Evolutionary conservation across 1,140 invertebrate genomes (phyloP).

Genomic region (Calosoma granatense): DNA sequence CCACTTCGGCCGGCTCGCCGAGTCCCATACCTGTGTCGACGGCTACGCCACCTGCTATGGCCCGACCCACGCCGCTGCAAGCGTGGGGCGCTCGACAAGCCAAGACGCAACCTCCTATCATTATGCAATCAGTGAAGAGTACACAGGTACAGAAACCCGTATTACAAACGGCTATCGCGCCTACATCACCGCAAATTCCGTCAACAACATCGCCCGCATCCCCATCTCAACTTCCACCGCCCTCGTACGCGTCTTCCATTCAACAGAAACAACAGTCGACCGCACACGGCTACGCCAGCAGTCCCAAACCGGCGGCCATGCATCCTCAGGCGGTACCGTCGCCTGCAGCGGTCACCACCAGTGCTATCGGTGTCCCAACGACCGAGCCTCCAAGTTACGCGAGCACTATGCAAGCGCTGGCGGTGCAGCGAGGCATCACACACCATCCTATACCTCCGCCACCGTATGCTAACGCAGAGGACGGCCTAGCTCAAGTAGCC

Average conservation of each 20-base stretch:
- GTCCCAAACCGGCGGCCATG: conserved; percentile 43
- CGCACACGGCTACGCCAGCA: conserved; percentile 38
- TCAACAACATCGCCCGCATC: conserved; percentile 36
- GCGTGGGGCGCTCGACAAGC: conserved; percentile 71
- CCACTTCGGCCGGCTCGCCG: conserved; percentile 68
- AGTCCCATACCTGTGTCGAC: conserved; percentile 65
- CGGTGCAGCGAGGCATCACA: conserved; percentile 46
- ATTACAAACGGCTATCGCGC: conserved; percentile 85
- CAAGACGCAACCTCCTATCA: conserved; percentile 80
- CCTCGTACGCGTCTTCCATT: conserved; percentile 69
- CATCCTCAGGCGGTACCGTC: conserved; percentile 43
- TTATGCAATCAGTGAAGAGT: conserved; percentile 93
- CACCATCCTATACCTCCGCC: conserved; percentile 61
- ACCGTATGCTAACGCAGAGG: conserved; percentile 44
- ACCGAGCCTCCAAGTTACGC: conserved; percentile 87
- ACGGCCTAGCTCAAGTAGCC: conserved; percentile 27
- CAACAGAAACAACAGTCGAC: conserved; percentile 55
- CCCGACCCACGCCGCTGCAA: conserved; percentile 61
- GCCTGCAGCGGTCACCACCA: conserved; percentile 22
- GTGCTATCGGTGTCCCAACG: conserved; percentile 52
- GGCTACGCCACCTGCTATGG: conserved; percentile 48
- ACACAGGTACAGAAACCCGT: conserved; percentile 90
- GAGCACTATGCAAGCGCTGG: conserved; percentile 78
- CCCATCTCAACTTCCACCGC: conserved; percentile 54
- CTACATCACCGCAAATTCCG: conserved; percentile 57